Evolutionary conservation across 2,113 vertebrate genomes (phyloP), one percentile per base, ranked within the genome.

Genomic region (Cottus gobio): DNA sequence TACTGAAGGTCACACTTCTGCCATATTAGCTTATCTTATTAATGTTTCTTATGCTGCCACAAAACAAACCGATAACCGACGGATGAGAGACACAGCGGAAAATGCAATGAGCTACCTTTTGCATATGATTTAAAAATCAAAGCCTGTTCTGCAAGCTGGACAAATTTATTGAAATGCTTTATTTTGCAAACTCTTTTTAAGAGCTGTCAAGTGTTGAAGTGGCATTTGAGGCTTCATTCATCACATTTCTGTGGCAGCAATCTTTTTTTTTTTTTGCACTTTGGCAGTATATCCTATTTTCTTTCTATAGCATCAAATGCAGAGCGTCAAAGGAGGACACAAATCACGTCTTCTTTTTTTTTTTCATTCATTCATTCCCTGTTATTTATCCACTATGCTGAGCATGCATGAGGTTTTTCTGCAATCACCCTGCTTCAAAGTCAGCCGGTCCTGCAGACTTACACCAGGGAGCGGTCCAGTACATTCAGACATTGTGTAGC

Each of bases 311-410:
- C 58, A 9, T 63, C 70, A 87, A 79, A 72, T 80, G 72, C 60
- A 85, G 60, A 72, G 30, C 64, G 48, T 63, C 31, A 15, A 65
- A 60, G 7, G 18, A 58, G 44, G 11, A 2, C 11, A 28, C 12
- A 63, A 86, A 57, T 16, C 74, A 52, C 36, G 1, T 3, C 10
- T 28, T 77, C 75, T 70, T 50, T 56, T 28, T 77, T 78, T 70
- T 50, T 56, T 26, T 12, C 48, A 34, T 24, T 37, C 31, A 18
- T 82, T 63, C 18, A 20, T 54, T 57, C 22, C 16, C 60, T 67
- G 5, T 56, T 84, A 50, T 79, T 76, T 85, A 77, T 72, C 68
- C 50, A 77, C 48, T 77, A 50, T 65, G 79, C 77, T 88, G 84
- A 73, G 81, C 31, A 66, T 69, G 86, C 63, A 57, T 50, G 31